These are phyloP conservation scores for Corythoichthys intestinalis DNA, from an alignment of 2,113 vertebrate species.

Conservation along the genomic window DNA sequence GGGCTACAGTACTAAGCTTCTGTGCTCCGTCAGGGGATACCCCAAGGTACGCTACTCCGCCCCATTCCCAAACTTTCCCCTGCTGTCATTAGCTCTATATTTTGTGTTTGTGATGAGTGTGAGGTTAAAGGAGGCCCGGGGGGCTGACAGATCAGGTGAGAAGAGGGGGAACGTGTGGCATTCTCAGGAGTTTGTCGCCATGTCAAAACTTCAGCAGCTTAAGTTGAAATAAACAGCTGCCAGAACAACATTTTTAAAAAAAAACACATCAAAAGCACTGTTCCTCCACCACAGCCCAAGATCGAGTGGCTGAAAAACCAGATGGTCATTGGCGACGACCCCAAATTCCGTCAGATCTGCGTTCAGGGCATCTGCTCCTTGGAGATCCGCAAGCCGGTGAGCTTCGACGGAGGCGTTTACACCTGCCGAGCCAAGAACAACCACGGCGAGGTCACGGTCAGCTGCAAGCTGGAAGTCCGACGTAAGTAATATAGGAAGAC, in stretches of 20 bases:
- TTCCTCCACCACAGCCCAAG: conserved; percentile 77
- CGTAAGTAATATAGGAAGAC: conserved; percentile 66
- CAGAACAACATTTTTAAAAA: no score
- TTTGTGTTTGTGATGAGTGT: conserved; percentile 2
- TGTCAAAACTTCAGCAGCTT: conserved; percentile 26
- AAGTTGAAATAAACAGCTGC: no score
- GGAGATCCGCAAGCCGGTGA: conserved; percentile 90
- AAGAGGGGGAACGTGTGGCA: conserved; percentile 45
- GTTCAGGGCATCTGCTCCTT: conserved; percentile 89
- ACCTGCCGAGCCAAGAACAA: conserved; percentile 85
- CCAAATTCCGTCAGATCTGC: conserved; percentile 84
- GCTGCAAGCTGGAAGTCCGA: conserved; percentile 91
- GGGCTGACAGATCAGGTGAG: conserved; percentile 12
- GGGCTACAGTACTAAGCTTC: conserved; percentile 90
- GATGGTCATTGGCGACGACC: conserved; percentile 89
- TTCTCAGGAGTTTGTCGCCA: conserved; percentile 35
- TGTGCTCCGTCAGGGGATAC: conserved; percentile 84
- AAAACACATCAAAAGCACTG: neutral
- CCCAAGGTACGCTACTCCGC: conserved; percentile 77
- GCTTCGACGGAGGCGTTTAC: conserved; percentile 88
- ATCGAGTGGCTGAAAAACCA: conserved; percentile 94
- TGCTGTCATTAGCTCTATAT: conserved; percentile 4
- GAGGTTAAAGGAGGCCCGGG: neutral
- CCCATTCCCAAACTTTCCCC: conserved; percentile 7
- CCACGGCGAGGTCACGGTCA: conserved; percentile 81